These are phyloP conservation scores for Chrysemys picta DNA, from an alignment of 2,113 vertebrate species.

Conservation along the genomic window DNA sequence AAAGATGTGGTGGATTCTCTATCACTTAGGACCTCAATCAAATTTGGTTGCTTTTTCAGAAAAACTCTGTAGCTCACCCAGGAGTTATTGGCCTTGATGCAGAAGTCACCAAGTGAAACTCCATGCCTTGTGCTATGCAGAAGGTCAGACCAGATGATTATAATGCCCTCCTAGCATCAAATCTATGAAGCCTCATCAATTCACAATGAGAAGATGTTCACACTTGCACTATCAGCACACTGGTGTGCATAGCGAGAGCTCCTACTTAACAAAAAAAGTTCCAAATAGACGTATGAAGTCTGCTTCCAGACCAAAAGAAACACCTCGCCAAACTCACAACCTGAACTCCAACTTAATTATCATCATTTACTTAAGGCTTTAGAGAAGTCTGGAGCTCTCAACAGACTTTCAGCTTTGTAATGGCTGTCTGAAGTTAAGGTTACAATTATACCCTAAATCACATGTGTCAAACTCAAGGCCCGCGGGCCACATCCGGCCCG, in stretches of 20 bases:
- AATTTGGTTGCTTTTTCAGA: background rate
- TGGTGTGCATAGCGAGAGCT: background rate
- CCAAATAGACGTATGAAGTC: background rate
- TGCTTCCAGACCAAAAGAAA: background rate
- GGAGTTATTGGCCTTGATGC: background rate
- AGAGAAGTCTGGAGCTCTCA: background rate
- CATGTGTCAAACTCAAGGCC: too few species aligned
- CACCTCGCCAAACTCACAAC: background rate
- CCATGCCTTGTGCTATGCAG: background rate
- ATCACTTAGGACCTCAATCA: background rate
- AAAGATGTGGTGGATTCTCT: background rate
- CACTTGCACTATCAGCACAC: background rate
- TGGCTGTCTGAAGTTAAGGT: background rate
- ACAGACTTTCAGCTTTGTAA: background rate
- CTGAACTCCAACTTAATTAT: background rate
- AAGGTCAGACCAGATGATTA: background rate
- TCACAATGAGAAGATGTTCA: background rate
- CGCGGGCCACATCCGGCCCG: too few species aligned
- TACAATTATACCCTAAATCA: background rate
- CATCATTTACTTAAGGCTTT: background rate
- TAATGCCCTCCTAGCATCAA: background rate
- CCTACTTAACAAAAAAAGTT: background rate
- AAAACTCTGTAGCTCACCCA: background rate
- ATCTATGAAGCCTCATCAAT: background rate
- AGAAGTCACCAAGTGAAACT: background rate